Percentiles rank a stretch among this genome's conserved stretches.
Evolutionary conservation across 2,113 vertebrate species (phyloP).

Genomic region (Panthera uncia): DNA sequence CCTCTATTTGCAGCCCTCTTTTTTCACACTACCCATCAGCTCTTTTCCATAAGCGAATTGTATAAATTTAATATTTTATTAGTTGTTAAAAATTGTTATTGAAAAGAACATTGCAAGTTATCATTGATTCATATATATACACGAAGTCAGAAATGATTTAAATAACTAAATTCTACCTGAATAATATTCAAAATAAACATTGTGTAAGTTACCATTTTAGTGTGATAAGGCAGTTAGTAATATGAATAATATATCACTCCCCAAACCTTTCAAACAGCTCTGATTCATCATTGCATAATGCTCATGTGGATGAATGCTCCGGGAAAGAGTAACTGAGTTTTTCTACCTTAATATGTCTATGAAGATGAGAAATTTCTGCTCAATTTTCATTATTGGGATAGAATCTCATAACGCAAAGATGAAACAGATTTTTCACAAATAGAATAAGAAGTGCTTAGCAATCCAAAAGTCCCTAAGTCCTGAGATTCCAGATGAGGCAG

Average conservation of each 20-base stretch:
- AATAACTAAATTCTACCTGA: not conserved
- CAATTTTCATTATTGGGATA: not conserved
- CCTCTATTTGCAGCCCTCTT: not conserved
- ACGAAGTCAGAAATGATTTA: not conserved
- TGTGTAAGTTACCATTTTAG: not conserved
- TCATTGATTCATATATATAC: not conserved
- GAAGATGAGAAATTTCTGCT: not conserved
- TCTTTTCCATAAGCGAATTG: not conserved
- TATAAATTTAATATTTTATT: not conserved
- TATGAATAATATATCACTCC: not conserved
- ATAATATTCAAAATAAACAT: not conserved
- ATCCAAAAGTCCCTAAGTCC: not conserved
- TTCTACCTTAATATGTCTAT: not conserved
- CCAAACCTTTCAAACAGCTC: not conserved
- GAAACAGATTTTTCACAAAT: not conserved
- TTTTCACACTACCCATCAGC: not conserved
- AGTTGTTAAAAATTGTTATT: not conserved
- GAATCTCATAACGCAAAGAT: not conserved
- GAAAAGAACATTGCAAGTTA: not conserved
- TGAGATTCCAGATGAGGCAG: not conserved
- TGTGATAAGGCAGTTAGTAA: not conserved
- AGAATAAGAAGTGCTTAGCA: not conserved
- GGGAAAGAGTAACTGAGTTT: not conserved
- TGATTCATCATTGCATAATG: not conserved
- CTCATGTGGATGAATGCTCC: not conserved